A percentile compares a stretch with the other conserved stretches of the same genome.
These are phyloP conservation scores for Patella ulyssiponensis DNA, from an alignment of 2,888 invertebrate genomes.

Conservation along the genomic window DNA sequence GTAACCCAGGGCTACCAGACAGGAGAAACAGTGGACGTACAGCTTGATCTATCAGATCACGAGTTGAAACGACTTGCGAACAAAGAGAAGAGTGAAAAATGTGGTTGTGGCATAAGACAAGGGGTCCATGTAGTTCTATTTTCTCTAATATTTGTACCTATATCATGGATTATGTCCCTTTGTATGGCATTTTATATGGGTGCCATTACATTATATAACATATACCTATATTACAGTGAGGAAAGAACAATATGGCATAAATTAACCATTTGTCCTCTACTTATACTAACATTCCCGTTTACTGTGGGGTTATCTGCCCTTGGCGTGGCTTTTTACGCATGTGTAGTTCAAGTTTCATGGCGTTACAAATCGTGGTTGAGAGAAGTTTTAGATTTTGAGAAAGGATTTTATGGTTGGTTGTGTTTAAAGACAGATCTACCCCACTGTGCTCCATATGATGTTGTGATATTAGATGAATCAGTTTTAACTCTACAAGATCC, in stretches of 20 bases:
- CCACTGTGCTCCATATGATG: slow-evolving; percentile 84
- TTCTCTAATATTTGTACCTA: slow-evolving; percentile 79
- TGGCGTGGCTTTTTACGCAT: slow-evolving; percentile 80
- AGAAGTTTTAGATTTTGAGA: slow-evolving; percentile 83
- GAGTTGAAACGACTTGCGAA: slow-evolving; percentile 80
- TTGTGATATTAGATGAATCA: slow-evolving; percentile 74
- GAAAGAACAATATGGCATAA: slow-evolving; percentile 79
- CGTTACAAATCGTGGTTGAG: slow-evolving; percentile 81
- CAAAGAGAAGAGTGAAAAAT: slow-evolving; percentile 35
- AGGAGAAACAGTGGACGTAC: slow-evolving; percentile 72
- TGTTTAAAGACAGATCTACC: slow-evolving; percentile 80
- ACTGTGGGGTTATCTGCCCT: slow-evolving; percentile 79
- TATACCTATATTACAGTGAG: slow-evolving; percentile 81
- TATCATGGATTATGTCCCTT: slow-evolving; percentile 79
- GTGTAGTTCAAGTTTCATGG: slow-evolving; percentile 80
- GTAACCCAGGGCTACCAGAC: slow-evolving; percentile 76
- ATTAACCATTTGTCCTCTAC: slow-evolving; percentile 79
- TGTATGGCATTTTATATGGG: slow-evolving; percentile 83
- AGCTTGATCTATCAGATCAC: slow-evolving; percentile 81
- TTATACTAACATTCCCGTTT: slow-evolving; percentile 81
- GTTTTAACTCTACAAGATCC: slow-evolving; percentile 11
- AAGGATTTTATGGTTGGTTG: slow-evolving; percentile 85
- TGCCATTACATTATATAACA: slow-evolving; percentile 84
- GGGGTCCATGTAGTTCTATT: slow-evolving; percentile 81
- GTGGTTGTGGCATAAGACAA: slow-evolving; percentile 74